Evolutionary conservation across 2,113 vertebrate genomes (phyloP).

Genomic region (Piliocolobus tephrosceles): DNA sequence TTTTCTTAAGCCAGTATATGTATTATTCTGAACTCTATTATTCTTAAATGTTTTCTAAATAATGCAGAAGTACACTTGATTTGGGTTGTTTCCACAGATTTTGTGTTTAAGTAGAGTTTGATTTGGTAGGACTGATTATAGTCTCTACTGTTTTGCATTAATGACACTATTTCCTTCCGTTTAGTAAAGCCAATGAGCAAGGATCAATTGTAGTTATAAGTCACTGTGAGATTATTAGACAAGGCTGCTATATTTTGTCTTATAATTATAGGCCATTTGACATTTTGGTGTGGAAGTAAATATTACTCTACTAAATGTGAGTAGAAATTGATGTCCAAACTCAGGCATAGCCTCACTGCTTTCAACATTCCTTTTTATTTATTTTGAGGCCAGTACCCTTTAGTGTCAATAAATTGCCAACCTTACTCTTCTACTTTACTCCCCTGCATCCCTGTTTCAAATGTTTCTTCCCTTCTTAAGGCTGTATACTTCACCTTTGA

Average conservation of each 20-base stretch:
- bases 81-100: neutral
- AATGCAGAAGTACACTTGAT: neutral
- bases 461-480: neutral
- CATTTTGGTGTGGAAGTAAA: neutral
- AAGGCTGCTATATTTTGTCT: neutral
- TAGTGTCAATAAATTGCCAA: neutral
- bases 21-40: neutral
- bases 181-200: neutral
- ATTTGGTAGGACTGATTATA: neutral
- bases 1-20: neutral
- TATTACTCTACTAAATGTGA: neutral
- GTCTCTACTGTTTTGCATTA: neutral
- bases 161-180: neutral
- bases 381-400: neutral
- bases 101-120: neutral
- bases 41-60: neutral
- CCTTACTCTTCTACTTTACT: neutral
- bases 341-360: neutral
- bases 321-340: neutral
- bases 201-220: neutral
- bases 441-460: neutral
- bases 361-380: neutral
- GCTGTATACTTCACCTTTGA: neutral
- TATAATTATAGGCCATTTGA: neutral
- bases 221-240: neutral